These are phyloP conservation scores for Xerus rutilus DNA, from an alignment of 2,797 vertebrate genomes.

Conservation along the genomic window DNA sequence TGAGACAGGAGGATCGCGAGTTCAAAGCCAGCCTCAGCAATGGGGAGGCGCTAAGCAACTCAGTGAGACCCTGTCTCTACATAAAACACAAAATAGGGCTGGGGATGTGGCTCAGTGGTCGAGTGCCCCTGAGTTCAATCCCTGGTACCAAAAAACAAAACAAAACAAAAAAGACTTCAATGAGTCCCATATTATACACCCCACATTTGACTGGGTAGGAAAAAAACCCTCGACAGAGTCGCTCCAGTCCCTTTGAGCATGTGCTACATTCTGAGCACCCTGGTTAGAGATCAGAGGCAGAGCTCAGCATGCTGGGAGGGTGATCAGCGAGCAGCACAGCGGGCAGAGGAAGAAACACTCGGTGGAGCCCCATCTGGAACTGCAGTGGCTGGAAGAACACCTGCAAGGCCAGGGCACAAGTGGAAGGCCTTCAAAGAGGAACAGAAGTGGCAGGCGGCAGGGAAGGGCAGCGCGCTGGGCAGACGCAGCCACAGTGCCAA, in stretches of 20 bases:
- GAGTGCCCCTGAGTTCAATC: too few species aligned
- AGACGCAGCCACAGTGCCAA: background rate
- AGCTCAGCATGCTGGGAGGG: background rate
- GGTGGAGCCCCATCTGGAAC: background rate
- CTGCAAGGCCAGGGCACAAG: background rate
- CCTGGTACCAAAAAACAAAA: too few species aligned
- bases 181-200: background rate
- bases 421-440: background rate
- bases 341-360: background rate
- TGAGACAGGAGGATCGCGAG: too few species aligned
- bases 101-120: too few species aligned
- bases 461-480: too few species aligned
- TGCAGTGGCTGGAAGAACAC: background rate
- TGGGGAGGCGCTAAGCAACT: too few species aligned
- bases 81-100: too few species aligned
- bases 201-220: background rate
- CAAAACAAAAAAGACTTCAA: background rate
- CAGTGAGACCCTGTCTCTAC: too few species aligned
- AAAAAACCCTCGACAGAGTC: background rate
- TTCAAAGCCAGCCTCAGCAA: too few species aligned
- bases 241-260: background rate
- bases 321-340: background rate
- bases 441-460: background rate
- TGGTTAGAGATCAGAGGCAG: background rate
- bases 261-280: background rate